Percentiles rank a stretch among this genome's conserved stretches.
phyloP scores from a whole-genome alignment of 2,888 invertebrate genomes.

The Octodonta nipae region DNA sequence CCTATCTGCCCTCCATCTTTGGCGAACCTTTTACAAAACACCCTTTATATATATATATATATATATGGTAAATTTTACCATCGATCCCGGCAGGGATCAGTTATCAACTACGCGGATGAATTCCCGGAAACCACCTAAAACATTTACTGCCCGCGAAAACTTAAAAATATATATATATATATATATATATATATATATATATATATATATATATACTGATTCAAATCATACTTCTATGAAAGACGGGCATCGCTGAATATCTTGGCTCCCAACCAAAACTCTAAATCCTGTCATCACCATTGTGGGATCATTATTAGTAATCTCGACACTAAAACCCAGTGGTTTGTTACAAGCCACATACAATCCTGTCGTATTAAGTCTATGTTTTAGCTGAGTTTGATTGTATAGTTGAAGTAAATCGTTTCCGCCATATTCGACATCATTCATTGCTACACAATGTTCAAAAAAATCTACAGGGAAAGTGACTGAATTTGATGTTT shows the following conservation, averaged over 20 bases:
- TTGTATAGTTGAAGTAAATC: slow-evolving; percentile 91
- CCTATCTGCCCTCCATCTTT: too few species aligned
- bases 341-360: slow-evolving; percentile 88
- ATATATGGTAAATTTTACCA: too few species aligned
- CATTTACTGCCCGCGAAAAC: too few species aligned
- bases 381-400: slow-evolving; percentile 79
- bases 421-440: slow-evolving; percentile 89
- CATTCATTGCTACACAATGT: slow-evolving; percentile 79
- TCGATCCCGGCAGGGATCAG: too few species aligned
- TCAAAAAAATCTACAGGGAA: slow-evolving; percentile 94
- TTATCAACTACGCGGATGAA: too few species aligned
- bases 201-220: neutral
- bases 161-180: too few species aligned
- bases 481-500: slow-evolving; percentile 53
- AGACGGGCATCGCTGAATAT: slow-evolving; percentile 62
- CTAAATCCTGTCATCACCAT: slow-evolving; percentile 69
- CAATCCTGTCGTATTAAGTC: slow-evolving; percentile 72
- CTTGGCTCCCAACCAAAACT: slow-evolving; percentile 74
- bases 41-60: too few species aligned
- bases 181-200: too few species aligned
- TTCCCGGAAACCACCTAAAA: too few species aligned
- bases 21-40: too few species aligned
- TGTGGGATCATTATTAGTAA: slow-evolving; percentile 73
- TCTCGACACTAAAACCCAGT: slow-evolving; percentile 77
- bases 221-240: slow-evolving; percentile 46